Base-by-base conservation (phyloP, 1,140 invertebrate genomes). In the Scaptomyza pallida region DNA sequence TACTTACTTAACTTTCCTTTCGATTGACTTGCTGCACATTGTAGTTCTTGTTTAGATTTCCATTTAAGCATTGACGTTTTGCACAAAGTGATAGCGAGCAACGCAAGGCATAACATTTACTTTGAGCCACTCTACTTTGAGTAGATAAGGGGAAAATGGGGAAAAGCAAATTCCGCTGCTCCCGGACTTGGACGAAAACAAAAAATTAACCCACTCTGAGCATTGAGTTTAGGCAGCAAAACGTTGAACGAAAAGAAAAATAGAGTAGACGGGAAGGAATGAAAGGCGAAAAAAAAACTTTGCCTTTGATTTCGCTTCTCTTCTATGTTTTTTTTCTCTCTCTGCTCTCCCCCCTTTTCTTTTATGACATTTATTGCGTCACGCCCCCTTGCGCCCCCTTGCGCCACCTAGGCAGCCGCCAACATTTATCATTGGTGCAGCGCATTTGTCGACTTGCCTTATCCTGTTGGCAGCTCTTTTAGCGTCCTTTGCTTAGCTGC, bases 371-470 rank as follows among this genome's bases (percentile, higher is more conserved):
- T 82, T 65, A 82, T 82, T 78, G 65, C 52, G 16, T 43, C 48
- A 44, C 47, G 12, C 9, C 26, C 23, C 8, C 26, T n/a, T n/a
- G n/a, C n/a, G n/a, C n/a, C n/a, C n/a, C n/a, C n/a, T n/a, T n/a
- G 23, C 9, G 23, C 57, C 51, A 37, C 33, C n/a, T n/a, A n/a
- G 26, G 61, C 35, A 47, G 54, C 68, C 30, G 59, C 73, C 67
- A 75, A 63, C 78, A 73, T 81, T 77, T 81, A 81, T 82, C 78
- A 81, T 69, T 64, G 51, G 55, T 62, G 60, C 78, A 51, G 59
- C 73, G 64, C 78, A 81, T 81, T 82, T 82, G 74, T 82, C 78
- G 78, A 74, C 63, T 71, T 61, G 74, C 70, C 78, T 82, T 82
- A 82, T 78, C 78, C 78, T 64, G 70, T 61, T 52, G 55, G 47